Percentiles rank a stretch among this genome's conserved stretches.
These are phyloP conservation scores for Cephalopholis sonnerati DNA, from an alignment of 2,113 vertebrate genomes.

Conservation along the genomic window DNA sequence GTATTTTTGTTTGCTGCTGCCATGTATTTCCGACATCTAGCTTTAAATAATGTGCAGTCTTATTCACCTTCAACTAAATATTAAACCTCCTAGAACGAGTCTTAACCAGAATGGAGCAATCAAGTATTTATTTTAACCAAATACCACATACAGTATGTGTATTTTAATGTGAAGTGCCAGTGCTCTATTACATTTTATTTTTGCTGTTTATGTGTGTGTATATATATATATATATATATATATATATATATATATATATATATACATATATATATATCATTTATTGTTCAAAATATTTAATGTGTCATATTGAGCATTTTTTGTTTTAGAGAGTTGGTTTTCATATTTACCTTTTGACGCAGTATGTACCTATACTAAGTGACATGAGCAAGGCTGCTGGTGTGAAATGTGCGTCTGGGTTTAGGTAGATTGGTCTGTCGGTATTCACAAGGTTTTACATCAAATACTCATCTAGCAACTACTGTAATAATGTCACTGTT, in stretches of 20 bases:
- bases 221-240: conserved; percentile 50
- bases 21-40: not conserved
- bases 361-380: not conserved
- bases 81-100: not conserved
- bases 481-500: not conserved
- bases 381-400: not conserved
- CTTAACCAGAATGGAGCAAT: not conserved
- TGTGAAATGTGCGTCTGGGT: not conserved
- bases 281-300: conserved; percentile 28
- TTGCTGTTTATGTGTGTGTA: conserved; percentile 18
- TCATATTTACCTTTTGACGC: not conserved
- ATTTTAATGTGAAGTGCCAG: not conserved
- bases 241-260: conserved; percentile 49
- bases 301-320: not conserved
- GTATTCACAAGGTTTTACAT: not conserved
- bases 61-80: conserved; percentile 1
- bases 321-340: not conserved
- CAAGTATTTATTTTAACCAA: conserved; percentile 33
- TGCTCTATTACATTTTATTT: not conserved
- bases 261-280: not conserved
- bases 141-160: not conserved
- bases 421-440: not conserved
- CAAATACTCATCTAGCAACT: too few species aligned
- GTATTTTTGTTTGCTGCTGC: not conserved
- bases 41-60: conserved; percentile 26